Conservation (phyloP, 2,888 invertebrate species). For the Lycia hirtaria region DNA sequence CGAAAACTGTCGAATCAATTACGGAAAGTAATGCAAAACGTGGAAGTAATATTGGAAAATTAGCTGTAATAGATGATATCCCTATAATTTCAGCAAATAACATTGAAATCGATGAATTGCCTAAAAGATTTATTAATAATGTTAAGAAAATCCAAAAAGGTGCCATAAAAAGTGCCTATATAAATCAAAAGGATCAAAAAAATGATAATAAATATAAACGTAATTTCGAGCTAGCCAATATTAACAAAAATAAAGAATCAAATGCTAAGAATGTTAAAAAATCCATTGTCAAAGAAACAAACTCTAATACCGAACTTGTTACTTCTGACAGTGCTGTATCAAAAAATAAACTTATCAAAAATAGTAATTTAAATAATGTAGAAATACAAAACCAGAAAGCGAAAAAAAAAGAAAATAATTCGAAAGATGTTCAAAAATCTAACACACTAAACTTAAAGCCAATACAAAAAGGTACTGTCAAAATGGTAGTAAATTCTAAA, state of each 20-base stretch:
- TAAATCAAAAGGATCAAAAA: constrained; percentile 8
- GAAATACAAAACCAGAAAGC: constrained; percentile 5
- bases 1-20: constrained; percentile 4
- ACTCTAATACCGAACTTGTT: constrained; percentile 16
- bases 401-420: constrained; percentile 6
- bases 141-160: constrained; percentile 5
- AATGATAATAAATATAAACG: constrained; percentile 5
- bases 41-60: background rate
- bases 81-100: background rate
- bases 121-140: constrained; percentile 7
- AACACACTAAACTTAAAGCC: background rate
- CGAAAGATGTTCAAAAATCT: background rate
- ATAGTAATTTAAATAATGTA: background rate
- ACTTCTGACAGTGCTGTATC: constrained; percentile 18
- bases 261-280: constrained; percentile 22
- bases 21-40: background rate
- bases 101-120: background rate
- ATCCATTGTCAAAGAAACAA: constrained; percentile 7
- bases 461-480: constrained; percentile 1
- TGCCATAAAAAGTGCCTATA: background rate
- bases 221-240: background rate
- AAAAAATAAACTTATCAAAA: constrained; percentile 13
- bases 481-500: too few relatives aligned
- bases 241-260: constrained; percentile 7
- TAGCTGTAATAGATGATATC: background rate